Conservation (phyloP, 2,888 invertebrate genomes). For the Drosophila mettleri region DNA sequence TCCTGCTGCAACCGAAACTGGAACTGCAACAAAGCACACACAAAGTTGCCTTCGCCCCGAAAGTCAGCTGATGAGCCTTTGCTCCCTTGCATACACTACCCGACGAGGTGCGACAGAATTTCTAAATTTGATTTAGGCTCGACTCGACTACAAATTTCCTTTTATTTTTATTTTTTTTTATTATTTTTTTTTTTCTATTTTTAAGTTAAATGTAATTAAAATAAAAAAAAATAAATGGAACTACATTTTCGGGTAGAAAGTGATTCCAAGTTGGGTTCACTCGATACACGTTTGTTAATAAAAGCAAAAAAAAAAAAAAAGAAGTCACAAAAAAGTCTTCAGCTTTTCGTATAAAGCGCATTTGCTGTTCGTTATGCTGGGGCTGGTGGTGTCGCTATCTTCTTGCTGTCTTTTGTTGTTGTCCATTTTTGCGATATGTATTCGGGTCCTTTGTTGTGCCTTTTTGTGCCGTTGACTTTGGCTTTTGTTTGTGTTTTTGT, state of each 20-base stretch:
- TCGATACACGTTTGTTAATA: too few species aligned
- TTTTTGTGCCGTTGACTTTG: conserved; percentile 52
- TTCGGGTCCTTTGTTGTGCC: conserved; percentile 48
- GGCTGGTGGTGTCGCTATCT: not conserved
- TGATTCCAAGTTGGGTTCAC: too few species aligned
- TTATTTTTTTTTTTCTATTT: not conserved
- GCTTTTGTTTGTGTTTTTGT: conserved; percentile 25
- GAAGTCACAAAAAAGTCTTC: too few species aligned
- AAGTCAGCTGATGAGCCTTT: conserved; percentile 6
- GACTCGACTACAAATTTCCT: not conserved
- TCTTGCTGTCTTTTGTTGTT: conserved; percentile 39
- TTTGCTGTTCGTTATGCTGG: conserved; percentile 11
- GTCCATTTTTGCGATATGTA: conserved; percentile 46
- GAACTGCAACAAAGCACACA: not conserved
- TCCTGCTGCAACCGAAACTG: conserved; percentile 5
- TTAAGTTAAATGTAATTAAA: conserved; percentile 10
- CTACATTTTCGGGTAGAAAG: not conserved
- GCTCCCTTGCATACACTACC: conserved; percentile 9
- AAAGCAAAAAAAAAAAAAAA: too few species aligned
- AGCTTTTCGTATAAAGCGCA: not conserved
- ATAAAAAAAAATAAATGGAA: conserved; percentile 4
- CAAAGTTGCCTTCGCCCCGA: conserved; percentile 2
- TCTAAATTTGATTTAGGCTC: not conserved
- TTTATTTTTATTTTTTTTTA: not conserved
- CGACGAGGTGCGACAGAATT: not conserved